phyloP scores from a whole-genome alignment of 2,888 invertebrate species.

The Habrosyne pyritoides region DNA sequence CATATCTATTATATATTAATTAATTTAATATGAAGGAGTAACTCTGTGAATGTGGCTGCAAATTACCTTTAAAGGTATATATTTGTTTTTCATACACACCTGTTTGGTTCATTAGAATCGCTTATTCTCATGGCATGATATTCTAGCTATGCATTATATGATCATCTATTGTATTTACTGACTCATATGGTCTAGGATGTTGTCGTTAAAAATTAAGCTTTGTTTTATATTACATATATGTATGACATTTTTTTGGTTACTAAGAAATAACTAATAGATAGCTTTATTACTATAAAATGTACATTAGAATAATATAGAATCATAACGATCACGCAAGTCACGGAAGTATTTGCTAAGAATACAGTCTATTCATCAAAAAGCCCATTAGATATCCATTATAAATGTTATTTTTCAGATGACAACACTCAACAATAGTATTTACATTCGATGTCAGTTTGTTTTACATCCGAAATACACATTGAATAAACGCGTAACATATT shows the following conservation, averaged over 20 bases:
- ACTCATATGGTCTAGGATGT: background rate
- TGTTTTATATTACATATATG: too few species aligned
- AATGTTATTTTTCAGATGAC: conserved; percentile 74
- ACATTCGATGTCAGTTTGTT: conserved; percentile 83
- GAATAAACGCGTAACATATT: conserved; percentile 77
- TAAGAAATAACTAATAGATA: too few species aligned
- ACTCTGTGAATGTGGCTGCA: background rate
- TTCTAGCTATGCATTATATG: too few species aligned
- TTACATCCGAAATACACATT: conserved; percentile 79
- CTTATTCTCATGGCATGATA: background rate
- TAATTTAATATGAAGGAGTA: background rate
- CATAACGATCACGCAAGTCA: conserved; percentile 31
- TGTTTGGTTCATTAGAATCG: background rate
- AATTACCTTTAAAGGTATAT: background rate
- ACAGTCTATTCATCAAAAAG: conserved; percentile 63
- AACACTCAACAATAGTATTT: conserved; percentile 80
- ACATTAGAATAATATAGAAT: conserved; percentile 8
- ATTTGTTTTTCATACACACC: too few species aligned
- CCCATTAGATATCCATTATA: conserved; percentile 77
- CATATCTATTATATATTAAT: conserved; percentile 10
- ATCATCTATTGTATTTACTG: background rate
- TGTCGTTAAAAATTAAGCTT: background rate
- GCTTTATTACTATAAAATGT: background rate
- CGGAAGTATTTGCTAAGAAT: conserved; percentile 43
- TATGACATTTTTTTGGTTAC: too few species aligned